Percentiles rank a stretch among this genome's conserved stretches.
phyloP scores from a whole-genome alignment of 2,113 vertebrate genomes.

The Damaliscus lunatus region DNA sequence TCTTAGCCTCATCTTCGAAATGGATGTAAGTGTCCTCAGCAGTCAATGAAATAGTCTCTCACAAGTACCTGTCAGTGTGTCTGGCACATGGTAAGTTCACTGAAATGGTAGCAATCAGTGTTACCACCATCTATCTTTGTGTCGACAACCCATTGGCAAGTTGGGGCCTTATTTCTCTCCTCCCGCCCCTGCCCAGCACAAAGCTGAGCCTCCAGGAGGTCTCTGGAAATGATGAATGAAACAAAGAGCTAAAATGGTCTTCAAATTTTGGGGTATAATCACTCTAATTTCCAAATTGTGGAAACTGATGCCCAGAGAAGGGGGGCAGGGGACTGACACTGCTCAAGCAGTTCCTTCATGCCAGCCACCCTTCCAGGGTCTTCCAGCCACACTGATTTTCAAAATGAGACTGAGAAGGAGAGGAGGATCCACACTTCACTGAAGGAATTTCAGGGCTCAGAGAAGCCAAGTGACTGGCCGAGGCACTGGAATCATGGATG shows the following conservation, averaged over 20 bases:
- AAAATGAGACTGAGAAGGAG: not conserved
- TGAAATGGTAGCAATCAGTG: not conserved
- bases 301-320: not conserved
- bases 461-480: not conserved
- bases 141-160: fast-evolving
- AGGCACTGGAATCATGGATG: not conserved
- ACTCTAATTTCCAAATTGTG: not conserved
- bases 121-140: not conserved
- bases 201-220: not conserved
- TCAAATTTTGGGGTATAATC: too few species aligned
- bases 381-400: not conserved
- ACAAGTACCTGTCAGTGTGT: not conserved
- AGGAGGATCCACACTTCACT: not conserved
- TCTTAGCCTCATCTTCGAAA: not conserved
- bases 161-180: not conserved
- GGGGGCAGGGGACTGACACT: not conserved
- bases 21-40: not conserved
- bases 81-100: too few species aligned
- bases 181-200: fast-evolving
- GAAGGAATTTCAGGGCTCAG: not conserved
- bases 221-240: not conserved
- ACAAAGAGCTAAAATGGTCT: not conserved
- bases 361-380: not conserved
- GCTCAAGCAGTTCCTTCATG: not conserved
- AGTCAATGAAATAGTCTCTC: not conserved